Evolutionary conservation across 1,140 invertebrate species (phyloP), one percentile per base, ranked within the genome.

Genomic region (Doryteuthis pealeii): DNA sequence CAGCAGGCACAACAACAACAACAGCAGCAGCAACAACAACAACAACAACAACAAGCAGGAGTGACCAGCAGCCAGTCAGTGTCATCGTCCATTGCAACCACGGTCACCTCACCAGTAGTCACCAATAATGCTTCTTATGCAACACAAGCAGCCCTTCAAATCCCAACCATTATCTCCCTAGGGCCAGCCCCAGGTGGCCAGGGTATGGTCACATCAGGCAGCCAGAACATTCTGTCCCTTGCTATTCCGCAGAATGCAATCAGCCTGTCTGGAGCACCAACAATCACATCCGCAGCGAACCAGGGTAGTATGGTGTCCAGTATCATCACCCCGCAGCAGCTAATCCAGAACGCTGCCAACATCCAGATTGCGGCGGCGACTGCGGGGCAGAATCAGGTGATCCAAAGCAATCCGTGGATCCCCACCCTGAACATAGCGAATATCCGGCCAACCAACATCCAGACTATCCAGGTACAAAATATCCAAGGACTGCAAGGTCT

Each of bases 391-490:
- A 75, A 77, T 28, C 80, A 81, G 67, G 76, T 81, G 6, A 74
- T 81, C 26, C 49, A 73, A 30, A 54, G 35, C 40, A 80, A 79
- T 68, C 74, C 74, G 3, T 78, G 72, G 40, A 71, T 71, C 12
- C 70, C 70, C 8, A 73, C 79, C 10, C 58, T 79, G 54, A 79
- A 79, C 62, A 66, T 79, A 18, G 78, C 75, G 0, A 78, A 78
- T 67, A 70, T 81, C 22, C 70, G 75, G 58, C 40, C 78, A 15
- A 76, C 73, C 35, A 81, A 82, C 69, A 75, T 85, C 43, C 85
- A 86, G 77, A 82, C 82, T 31, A 81, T 88, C 26, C 86, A 87
- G 78, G 76, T 88, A 6, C 84, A 84, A 74, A 86, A 85, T 72
- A 74, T 85, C 32, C 83, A 83, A 58, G 80, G 79, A 35, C 78